Evolutionary conservation across 2,888 invertebrate species (phyloP).

Genomic region (Pollenia amentaria): DNA sequence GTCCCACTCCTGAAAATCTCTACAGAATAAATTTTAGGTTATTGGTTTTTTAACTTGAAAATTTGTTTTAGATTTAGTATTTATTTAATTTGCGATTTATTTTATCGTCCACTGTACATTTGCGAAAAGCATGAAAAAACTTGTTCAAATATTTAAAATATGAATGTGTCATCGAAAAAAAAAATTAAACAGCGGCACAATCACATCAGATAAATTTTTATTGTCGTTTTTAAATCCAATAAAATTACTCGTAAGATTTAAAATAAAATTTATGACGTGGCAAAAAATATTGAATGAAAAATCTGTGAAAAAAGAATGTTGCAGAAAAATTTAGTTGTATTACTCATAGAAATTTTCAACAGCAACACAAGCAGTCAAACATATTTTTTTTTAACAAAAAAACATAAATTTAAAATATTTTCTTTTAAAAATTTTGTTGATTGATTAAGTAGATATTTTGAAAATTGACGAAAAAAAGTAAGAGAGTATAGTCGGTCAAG

Average conservation of each 20-base stretch:
- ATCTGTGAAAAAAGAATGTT: background rate
- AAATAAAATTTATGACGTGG: constrained; percentile 65
- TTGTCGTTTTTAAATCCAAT: background rate
- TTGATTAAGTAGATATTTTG: constrained; percentile 18
- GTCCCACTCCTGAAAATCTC: no score
- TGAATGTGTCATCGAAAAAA: background rate
- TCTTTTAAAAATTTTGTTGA: constrained; percentile 17
- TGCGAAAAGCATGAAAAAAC: background rate
- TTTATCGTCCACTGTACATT: background rate
- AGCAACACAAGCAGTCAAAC: background rate
- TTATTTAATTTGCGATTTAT: background rate
- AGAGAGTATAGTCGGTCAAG: no score
- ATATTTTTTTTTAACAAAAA: background rate
- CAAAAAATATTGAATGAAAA: constrained; percentile 54
- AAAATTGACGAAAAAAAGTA: background rate
- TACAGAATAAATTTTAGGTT: no score
- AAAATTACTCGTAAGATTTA: background rate
- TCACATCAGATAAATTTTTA: constrained; percentile 1
- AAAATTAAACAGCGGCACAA: background rate
- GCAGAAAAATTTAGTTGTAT: constrained; percentile 31
- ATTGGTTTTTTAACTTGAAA: no score
- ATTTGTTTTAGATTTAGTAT: no score
- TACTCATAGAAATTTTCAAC: constrained; percentile 35
- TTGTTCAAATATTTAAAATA: constrained; percentile 7
- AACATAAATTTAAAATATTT: constrained; percentile 38